Base-by-base conservation (phyloP, 2,888 invertebrate species). In the Abscondita cerata region DNA sequence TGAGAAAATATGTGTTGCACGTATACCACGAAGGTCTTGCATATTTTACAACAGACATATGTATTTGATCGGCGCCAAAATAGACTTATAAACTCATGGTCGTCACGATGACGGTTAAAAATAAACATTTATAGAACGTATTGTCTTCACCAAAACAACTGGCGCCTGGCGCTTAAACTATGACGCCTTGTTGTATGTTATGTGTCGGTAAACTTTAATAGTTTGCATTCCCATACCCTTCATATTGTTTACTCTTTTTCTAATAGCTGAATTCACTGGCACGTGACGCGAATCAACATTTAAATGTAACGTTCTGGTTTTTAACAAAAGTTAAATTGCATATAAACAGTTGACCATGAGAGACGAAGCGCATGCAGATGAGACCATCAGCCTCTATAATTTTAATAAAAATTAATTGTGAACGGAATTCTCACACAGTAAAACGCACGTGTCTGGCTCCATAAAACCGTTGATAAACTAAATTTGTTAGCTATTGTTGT, bases 71-170 rank as follows among this genome's bases (percentile, higher is more conserved):
- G 61, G 68, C 65, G 62, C 65, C 62, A 62, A 65, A 65, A 65
- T 61, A 65, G 62, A 50, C 52, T 59, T 62, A 66, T 59, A 66
- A 59, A 54, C 51, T 60, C 66, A 66, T 61, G 61, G 63, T 52
- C 63, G 59, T 20, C 59, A 51, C 38, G 59, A 59, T 59, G 63
- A 55, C 57, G 52, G 57, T 61, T 60, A 66, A 64, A 64, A 66
- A 66, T 66, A 66, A 64, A 66, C 66, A 64, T 64, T 66, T 66
- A 61, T 64, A 64, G 62, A 65, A 65, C 66, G 66, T 64, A 66
- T 66, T 66, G 64, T 66, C 64, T 66, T 66, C 60, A 61, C 61
- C 50, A 66, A 66, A 66, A 64, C 64, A 66, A 64, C 66, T 66
- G 66, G 63, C 66, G 66, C 66, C 66, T 60, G 64, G 60, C 63